These are phyloP conservation scores for Pocillopora damicornis DNA, from an alignment of 64 coral and sea anemone species.

Conservation along the genomic window DNA sequence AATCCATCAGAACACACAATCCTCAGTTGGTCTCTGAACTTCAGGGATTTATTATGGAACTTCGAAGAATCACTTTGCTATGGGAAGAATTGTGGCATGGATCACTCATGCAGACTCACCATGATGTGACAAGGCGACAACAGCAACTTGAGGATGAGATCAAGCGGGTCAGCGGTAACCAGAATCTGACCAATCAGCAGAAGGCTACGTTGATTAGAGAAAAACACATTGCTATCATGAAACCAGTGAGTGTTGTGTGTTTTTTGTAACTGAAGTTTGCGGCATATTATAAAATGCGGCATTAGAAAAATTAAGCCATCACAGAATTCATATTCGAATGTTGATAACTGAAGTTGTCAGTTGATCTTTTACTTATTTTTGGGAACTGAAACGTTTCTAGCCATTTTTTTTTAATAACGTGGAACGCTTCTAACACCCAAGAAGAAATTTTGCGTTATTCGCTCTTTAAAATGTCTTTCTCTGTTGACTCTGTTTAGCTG, in stretches of 20 bases:
- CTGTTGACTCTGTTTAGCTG: too few species aligned
- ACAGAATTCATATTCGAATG: too few species aligned
- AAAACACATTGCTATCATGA: constrained; percentile 99
- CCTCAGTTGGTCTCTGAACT: constrained; percentile 81
- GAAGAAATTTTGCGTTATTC: too few species aligned
- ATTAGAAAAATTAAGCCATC: too few species aligned
- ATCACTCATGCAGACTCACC: constrained; percentile 91
- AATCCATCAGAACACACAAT: constrained; percentile 75
- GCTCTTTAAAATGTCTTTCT: too few species aligned
- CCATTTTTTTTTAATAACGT: too few species aligned
- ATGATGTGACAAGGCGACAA: constrained; percentile 84
- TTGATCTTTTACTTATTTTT: too few species aligned
- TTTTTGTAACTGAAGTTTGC: background rate
- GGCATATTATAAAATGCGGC: background rate
- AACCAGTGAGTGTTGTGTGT: constrained; percentile 67
- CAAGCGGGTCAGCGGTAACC: constrained; percentile 85
- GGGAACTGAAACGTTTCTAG: too few species aligned
- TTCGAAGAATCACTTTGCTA: constrained; percentile 82
- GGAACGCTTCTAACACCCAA: too few species aligned
- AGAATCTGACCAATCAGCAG: constrained; percentile 76
- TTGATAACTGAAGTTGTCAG: too few species aligned
- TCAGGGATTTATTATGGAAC: constrained; percentile 86
- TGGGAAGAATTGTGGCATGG: constrained; percentile 99
- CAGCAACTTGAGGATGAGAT: constrained; percentile 95
- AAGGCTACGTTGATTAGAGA: constrained; percentile 82